phyloP scores from a whole-genome alignment of 2,797 vertebrate genomes.

The Enteromius radiatus region DNA sequence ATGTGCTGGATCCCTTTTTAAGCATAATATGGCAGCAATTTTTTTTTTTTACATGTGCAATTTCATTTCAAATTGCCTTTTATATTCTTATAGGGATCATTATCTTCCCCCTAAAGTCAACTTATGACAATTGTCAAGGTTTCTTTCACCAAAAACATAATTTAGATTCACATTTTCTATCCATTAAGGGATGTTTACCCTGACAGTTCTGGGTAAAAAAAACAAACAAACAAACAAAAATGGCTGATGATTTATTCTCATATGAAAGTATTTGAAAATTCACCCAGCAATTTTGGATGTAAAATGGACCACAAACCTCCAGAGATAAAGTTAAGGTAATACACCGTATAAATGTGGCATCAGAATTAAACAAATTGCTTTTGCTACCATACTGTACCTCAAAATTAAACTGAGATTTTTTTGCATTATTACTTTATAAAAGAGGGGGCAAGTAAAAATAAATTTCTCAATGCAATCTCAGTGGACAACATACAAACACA shows the following conservation, averaged over 20 bases:
- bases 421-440: neutral
- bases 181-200: neutral
- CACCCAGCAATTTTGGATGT: neutral
- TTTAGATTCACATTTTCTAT: neutral
- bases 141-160: neutral
- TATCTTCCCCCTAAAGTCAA: neutral
- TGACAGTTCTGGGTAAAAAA: neutral
- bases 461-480: neutral
- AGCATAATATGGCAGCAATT: neutral
- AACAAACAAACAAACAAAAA: neutral
- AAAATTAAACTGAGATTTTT: neutral
- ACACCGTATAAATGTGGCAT: neutral
- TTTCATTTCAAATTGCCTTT: constrained; percentile 25
- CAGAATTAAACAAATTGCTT: neutral
- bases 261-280: neutral
- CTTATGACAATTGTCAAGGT: neutral
- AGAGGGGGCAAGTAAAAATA: neutral
- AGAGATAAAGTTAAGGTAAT: neutral
- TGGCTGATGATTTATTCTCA: neutral
- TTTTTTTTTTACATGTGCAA: neutral
- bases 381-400: neutral
- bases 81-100: constrained; percentile 17
- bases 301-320: neutral
- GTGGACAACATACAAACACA: neutral
- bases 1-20: constrained; percentile 11